Conservation (phyloP, 2,888 invertebrate genomes). For the Apomyelois bistriatella region DNA sequence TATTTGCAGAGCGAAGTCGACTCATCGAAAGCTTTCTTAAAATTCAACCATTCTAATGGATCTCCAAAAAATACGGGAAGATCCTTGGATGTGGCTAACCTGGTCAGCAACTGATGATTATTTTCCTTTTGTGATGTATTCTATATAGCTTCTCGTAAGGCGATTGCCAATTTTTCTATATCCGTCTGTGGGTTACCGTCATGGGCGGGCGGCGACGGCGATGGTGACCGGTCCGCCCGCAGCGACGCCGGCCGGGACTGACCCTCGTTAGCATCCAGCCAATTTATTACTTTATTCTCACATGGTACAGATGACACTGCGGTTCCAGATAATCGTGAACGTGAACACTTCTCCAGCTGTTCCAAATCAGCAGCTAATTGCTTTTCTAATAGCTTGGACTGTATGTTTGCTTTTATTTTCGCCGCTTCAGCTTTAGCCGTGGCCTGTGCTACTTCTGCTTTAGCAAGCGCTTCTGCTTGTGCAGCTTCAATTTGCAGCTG, state of each 20-base stretch:
- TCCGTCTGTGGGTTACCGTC: background rate
- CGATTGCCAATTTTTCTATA: background rate
- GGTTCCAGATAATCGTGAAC: background rate
- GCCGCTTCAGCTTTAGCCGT: background rate
- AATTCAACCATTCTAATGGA: slow-evolving; percentile 9
- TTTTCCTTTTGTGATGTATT: background rate
- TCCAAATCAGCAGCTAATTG: background rate
- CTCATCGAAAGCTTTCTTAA: slow-evolving; percentile 5
- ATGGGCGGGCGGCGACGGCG: background rate
- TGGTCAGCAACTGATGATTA: background rate
- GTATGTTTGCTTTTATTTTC: background rate
- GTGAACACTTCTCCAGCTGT: background rate
- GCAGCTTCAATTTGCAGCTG: slow-evolving; percentile 6
- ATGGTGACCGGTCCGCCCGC: background rate
- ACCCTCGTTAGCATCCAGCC: background rate
- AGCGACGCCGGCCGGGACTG: background rate
- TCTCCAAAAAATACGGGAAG: slow-evolving; percentile 12
- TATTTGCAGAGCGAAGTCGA: slow-evolving; percentile 14
- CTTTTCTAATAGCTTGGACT: background rate
- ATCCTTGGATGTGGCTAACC: slow-evolving; percentile 11
- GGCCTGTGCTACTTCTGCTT: background rate
- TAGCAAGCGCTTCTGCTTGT: background rate
- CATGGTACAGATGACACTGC: background rate
- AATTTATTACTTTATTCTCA: background rate
- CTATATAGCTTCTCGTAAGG: background rate